These are phyloP conservation scores for Morelia viridis DNA, from an alignment of 2,797 vertebrate genomes.

Conservation along the genomic window DNA sequence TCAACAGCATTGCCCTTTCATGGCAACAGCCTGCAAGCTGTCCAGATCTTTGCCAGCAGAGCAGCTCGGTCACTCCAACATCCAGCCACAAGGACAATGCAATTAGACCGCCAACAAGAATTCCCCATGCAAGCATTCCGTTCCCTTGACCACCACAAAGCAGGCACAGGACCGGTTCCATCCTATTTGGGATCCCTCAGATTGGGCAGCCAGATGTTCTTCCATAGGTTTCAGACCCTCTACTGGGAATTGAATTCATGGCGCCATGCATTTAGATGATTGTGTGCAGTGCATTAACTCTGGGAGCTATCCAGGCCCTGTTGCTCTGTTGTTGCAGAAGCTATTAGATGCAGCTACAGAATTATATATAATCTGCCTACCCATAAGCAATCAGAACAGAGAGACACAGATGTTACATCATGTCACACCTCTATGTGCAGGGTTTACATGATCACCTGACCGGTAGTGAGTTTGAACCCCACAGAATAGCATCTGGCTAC, in stretches of 20 bases:
- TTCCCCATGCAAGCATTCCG: background rate
- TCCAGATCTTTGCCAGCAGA: background rate
- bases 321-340: background rate
- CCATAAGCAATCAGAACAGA: background rate
- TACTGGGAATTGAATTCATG: background rate
- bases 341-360: background rate
- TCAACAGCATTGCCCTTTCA: background rate
- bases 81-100: background rate
- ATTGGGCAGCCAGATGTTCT: background rate
- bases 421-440: background rate
- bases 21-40: background rate
- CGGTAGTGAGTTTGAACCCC: background rate
- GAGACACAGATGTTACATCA: background rate
- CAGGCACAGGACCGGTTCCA: background rate
- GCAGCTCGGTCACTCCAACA: background rate
- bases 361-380: background rate
- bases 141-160: background rate
- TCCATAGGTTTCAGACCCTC: background rate
- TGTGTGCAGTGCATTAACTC: background rate
- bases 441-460: background rate
- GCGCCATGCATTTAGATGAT: background rate
- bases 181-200: background rate
- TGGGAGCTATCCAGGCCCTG: background rate
- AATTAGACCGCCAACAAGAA: background rate
- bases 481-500: background rate